Evolutionary conservation across 2,113 vertebrate species (phyloP).

Genomic region (Chaetura pelagica): DNA sequence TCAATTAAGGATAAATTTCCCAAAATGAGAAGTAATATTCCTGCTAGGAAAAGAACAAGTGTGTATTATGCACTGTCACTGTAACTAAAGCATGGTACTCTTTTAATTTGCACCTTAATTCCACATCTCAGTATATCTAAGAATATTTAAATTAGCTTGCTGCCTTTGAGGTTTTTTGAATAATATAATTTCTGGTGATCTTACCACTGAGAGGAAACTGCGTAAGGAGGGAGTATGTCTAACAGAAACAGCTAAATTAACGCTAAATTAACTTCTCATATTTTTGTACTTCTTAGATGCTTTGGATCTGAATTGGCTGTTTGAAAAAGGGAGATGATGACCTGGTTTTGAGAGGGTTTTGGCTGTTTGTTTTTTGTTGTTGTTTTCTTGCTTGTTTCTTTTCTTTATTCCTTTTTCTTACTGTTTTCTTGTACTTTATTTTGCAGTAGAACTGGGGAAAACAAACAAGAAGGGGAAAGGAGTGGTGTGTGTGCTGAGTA

Average conservation of each 20-base stretch:
- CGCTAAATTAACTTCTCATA: not conserved
- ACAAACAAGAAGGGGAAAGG: not conserved
- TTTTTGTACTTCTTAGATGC: not conserved
- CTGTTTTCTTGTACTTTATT: not conserved
- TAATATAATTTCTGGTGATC: not conserved
- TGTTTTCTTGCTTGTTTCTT: too few relatives aligned
- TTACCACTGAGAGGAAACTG: not conserved
- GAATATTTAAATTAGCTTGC: not conserved
- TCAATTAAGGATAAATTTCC: not conserved
- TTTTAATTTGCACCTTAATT: not conserved
- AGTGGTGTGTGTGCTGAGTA: not conserved
- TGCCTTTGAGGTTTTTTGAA: not conserved
- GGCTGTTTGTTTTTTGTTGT: not conserved
- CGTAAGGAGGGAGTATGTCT: not conserved
- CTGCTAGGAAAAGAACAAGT: not conserved
- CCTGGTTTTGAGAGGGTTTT: not conserved
- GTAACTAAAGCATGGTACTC: not conserved
- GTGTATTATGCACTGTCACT: not conserved
- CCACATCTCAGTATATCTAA: not conserved
- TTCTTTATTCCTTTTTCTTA: not conserved
- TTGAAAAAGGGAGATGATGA: not conserved
- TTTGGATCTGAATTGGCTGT: not conserved
- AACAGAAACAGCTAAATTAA: not conserved
- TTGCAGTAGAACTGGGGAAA: not conserved
- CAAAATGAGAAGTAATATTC: not conserved